Evolutionary conservation across 2,888 invertebrate genomes (phyloP), one percentile per base, ranked within the genome.

Genomic region (Tridacna gigas): DNA sequence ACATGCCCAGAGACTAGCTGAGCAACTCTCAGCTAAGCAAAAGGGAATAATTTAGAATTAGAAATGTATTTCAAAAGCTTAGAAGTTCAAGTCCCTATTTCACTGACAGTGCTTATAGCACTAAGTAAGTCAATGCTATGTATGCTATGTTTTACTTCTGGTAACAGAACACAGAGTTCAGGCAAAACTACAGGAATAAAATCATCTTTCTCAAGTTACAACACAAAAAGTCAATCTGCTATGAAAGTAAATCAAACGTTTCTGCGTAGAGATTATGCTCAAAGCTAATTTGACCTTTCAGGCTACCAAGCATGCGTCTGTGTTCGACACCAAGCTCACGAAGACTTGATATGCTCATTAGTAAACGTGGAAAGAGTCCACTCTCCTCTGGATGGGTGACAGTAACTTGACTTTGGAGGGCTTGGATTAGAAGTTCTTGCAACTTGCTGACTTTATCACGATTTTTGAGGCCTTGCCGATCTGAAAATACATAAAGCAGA

Each of bases 251-350:
- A 80, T 94, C 93, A 91, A 94, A 94, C 22, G 93, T 94, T 88
- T 94, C 93, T 65, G 93, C 93, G 86, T 94, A 94, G 22, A 94
- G 90, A 87, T 93, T 92, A 85, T 94, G 93, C 60, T 91, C 90
- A 79, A 94, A 94, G 79, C 90, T 92, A 90, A 93, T 93, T 81
- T 93, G 92, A 45, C 93, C 93, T 82, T 93, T 93, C 12, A 94
- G 89, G 26, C 90, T 92, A 78, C 91, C 91, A 60, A 94, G 89
- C 94, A 94, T 93, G 47, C 93, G 90, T 20, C 93, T 85, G 86
- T 94, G 94, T 84, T 94, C 94, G 0, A 93, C 93, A n/a, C 93
- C 94, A 22, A 94, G 91, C 79, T 94, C 94, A 18, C 94, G 92
- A 25, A 94, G 91, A 85, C 92, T 93, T 76, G 94, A 94, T 79